Evolutionary conservation across 2,888 invertebrate species (phyloP).

Genomic region (Thera obeliscata): DNA sequence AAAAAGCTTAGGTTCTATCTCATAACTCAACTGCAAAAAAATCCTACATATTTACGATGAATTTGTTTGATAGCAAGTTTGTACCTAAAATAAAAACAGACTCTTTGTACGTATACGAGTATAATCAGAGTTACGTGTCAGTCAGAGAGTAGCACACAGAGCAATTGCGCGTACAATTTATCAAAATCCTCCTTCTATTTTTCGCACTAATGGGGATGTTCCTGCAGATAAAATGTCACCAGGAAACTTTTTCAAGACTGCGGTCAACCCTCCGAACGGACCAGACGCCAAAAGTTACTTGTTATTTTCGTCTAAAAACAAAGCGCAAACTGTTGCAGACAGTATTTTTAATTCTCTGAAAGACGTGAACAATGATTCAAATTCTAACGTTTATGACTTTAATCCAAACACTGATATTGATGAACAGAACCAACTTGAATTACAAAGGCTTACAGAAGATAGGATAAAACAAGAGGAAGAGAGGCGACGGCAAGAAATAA

Average conservation of each 20-base stretch:
- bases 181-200: constrained; percentile 44
- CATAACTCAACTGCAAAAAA: no score
- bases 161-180: no score
- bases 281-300: constrained; percentile 58
- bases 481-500: constrained; percentile 48
- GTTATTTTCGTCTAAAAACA: constrained; percentile 73
- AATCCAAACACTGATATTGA: constrained; percentile 53
- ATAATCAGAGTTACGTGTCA: no score
- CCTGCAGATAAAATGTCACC: constrained; percentile 58
- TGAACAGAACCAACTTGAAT: constrained; percentile 37
- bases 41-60: no score
- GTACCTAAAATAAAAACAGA: no score
- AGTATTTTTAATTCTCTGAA: constrained; percentile 66
- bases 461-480: constrained; percentile 57
- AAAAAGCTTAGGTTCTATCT: no score
- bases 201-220: constrained; percentile 58
- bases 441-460: constrained; percentile 50
- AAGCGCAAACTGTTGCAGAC: constrained; percentile 64
- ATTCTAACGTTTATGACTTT: constrained; percentile 61
- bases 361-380: constrained; percentile 44
- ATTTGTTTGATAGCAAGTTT: no score
- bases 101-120: no score
- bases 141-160: no score
- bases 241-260: constrained; percentile 71
- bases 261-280: constrained; percentile 51